Evolutionary conservation across 2,888 invertebrate genomes (phyloP).

Genomic region (Tethea ocularis): DNA sequence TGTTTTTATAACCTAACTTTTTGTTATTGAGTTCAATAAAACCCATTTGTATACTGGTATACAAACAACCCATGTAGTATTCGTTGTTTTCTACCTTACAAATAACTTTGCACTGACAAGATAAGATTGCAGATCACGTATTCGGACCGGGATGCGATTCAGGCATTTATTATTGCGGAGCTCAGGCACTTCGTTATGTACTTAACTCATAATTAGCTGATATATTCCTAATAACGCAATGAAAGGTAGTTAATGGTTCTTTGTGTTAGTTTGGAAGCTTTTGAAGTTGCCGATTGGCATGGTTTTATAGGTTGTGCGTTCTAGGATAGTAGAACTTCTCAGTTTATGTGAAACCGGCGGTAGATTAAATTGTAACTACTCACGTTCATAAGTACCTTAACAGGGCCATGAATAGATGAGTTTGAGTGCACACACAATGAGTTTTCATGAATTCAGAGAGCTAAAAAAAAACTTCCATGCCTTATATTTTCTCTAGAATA

Average conservation of each 20-base stretch:
- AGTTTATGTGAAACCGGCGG: too few relatives aligned
- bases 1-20: not conserved
- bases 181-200: slow-evolving; percentile 29
- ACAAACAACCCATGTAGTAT: too few relatives aligned
- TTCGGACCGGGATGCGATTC: slow-evolving; percentile 48
- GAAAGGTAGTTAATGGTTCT: slow-evolving; percentile 14
- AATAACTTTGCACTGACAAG: slow-evolving; percentile 21
- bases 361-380: too few relatives aligned
- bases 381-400: too few relatives aligned
- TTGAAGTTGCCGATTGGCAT: not conserved
- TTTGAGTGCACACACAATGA: too few relatives aligned
- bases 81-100: slow-evolving; percentile 2
- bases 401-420: too few relatives aligned
- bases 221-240: slow-evolving; percentile 30
- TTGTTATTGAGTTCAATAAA: too few relatives aligned
- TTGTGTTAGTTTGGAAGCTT: slow-evolving; percentile 8
- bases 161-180: slow-evolving; percentile 49
- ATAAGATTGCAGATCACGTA: slow-evolving; percentile 63
- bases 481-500: too few relatives aligned
- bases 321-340: not conserved
- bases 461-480: too few relatives aligned
- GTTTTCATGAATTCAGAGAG: too few relatives aligned
- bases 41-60: too few relatives aligned
- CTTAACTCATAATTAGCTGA: slow-evolving; percentile 41
- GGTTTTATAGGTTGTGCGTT: not conserved